Conservation (phyloP, 2,797 vertebrate species). For the Darevskia mixta region DNA sequence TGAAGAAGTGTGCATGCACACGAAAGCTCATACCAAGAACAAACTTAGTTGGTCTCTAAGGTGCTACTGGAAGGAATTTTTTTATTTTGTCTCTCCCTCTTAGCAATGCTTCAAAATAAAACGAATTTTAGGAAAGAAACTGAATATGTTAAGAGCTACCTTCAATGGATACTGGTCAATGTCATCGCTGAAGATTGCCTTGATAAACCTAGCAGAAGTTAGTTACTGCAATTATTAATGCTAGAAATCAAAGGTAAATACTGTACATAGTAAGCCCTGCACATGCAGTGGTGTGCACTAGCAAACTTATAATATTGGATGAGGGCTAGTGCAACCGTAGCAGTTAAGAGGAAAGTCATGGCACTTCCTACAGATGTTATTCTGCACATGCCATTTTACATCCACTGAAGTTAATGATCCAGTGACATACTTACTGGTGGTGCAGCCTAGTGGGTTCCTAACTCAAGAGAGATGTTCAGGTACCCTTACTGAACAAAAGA, state of each 20-base stretch:
- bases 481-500: background rate
- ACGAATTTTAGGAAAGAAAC: background rate
- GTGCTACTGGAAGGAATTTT: too few species aligned
- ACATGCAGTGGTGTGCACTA: background rate
- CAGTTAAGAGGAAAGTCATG: background rate
- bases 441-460: conserved; percentile 72
- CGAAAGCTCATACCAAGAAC: too few species aligned
- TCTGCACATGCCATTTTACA: background rate
- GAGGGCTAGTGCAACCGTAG: background rate
- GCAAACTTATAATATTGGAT: background rate
- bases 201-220: background rate
- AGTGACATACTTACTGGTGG: background rate
- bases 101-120: background rate
- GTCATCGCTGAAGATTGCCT: background rate
- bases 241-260: background rate
- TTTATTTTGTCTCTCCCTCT: too few species aligned
- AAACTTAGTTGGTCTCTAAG: too few species aligned
- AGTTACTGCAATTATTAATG: background rate
- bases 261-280: background rate
- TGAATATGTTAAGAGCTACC: background rate
- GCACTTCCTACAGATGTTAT: background rate
- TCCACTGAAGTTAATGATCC: background rate
- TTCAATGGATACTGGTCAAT: background rate
- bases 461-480: background rate
- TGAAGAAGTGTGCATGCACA: too few species aligned